These are phyloP conservation scores for Chloebia gouldiae DNA, from an alignment of 2,113 vertebrate species.

Conservation along the genomic window DNA sequence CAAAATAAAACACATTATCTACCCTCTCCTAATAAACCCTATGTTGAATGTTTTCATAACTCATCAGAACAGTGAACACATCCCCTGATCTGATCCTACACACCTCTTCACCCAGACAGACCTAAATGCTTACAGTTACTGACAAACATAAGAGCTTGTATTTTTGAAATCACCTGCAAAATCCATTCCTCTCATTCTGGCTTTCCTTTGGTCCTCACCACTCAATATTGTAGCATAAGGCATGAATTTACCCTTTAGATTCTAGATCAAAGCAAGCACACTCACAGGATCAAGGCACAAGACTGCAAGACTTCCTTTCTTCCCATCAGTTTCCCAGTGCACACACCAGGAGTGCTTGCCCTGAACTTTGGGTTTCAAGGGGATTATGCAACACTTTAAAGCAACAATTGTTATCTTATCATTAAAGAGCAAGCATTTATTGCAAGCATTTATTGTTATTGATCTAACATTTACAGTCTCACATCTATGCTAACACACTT, in stretches of 20 bases:
- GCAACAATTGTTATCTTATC: not conserved
- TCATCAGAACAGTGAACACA: rapidly evolving
- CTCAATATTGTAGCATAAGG: not conserved
- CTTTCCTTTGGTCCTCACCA: not conserved
- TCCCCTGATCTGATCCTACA: not conserved
- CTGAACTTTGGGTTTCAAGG: not conserved
- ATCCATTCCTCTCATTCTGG: not conserved
- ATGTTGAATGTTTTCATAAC: not conserved
- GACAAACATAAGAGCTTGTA: not conserved
- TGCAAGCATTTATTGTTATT: not conserved
- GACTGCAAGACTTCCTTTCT: not conserved
- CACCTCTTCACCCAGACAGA: not conserved
- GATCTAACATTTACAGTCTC: not conserved
- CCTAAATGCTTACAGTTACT: not conserved
- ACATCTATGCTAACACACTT: not conserved
- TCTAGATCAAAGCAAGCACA: not conserved
- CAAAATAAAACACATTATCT: not conserved
- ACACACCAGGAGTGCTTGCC: not conserved
- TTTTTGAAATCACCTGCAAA: not conserved
- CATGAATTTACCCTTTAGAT: not conserved
- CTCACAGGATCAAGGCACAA: not conserved
- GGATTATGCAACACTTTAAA: not conserved
- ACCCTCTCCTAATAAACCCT: not conserved
- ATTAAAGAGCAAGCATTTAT: not conserved
- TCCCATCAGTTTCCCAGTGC: not conserved